phyloP scores from a whole-genome alignment of 2,888 invertebrate species.

The Chrysodeixis includens region DNA sequence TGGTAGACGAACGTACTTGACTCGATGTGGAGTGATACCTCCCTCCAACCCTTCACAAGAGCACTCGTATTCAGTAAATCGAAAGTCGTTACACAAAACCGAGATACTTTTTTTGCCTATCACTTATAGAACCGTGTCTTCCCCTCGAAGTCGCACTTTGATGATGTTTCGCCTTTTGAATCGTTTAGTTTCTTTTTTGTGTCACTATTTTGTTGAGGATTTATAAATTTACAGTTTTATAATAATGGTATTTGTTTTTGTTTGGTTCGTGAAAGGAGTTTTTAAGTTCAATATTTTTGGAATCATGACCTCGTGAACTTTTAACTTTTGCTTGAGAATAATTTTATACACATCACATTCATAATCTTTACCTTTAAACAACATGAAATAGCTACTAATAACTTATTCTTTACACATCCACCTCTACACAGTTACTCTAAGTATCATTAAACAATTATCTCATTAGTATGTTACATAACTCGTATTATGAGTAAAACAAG shows the following conservation, averaged over 20 bases:
- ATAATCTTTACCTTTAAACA: too few species aligned
- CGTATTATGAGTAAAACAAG: slow-evolving; percentile 29
- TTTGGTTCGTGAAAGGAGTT: too few species aligned
- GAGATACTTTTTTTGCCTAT: slow-evolving; percentile 78
- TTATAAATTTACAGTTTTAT: not conserved
- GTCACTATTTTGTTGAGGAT: not conserved
- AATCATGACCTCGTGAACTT: too few species aligned
- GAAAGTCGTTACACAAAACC: slow-evolving; percentile 86
- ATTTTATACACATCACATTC: too few species aligned
- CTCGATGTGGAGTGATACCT: slow-evolving; percentile 80
- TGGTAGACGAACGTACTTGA: slow-evolving; percentile 81
- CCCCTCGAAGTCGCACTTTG: slow-evolving; percentile 74
- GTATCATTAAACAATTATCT: slow-evolving; percentile 3
- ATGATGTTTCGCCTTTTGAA: slow-evolving; percentile 75
- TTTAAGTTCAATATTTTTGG: too few species aligned
- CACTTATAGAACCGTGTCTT: slow-evolving; percentile 74
- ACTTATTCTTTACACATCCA: not conserved
- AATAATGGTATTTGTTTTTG: too few species aligned
- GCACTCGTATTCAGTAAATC: slow-evolving; percentile 84
- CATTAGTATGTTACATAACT: slow-evolving; percentile 9
- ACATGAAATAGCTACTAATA: too few species aligned
- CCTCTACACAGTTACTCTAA: not conserved
- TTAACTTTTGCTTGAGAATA: too few species aligned
- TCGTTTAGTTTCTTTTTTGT: slow-evolving; percentile 52
- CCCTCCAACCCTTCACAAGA: slow-evolving; percentile 81